Evolutionary conservation across 1,140 invertebrate genomes (phyloP).

Genomic region (Dendrolimus punctatus): DNA sequence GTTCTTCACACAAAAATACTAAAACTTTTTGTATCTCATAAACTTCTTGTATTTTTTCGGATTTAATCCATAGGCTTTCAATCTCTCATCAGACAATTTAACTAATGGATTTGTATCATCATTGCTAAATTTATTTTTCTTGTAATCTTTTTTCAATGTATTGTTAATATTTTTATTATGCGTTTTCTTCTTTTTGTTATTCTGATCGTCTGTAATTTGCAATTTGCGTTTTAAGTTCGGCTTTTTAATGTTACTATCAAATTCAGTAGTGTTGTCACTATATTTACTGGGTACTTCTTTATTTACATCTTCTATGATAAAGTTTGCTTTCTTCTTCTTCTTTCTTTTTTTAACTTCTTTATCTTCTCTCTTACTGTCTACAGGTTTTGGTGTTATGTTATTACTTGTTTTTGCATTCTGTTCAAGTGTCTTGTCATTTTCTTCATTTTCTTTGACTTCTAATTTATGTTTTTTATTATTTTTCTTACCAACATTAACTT

Average conservation of each 20-base stretch:
- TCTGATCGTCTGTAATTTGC: conserved; percentile 5
- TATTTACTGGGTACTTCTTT: conserved; percentile 15
- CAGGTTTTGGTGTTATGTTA: not conserved
- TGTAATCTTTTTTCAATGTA: conserved; percentile 16
- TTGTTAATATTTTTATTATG: conserved; percentile 18
- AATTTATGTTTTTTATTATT: no score
- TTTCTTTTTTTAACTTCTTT: conserved; percentile 8
- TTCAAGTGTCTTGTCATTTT: no score
- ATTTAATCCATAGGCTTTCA: conserved; percentile 93
- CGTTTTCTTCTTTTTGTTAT: conserved; percentile 5
- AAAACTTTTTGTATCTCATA: conserved; percentile 70
- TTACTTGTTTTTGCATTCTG: no score
- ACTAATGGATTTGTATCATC: conserved; percentile 47
- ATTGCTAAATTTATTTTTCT: conserved; percentile 32
- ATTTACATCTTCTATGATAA: conserved; percentile 14
- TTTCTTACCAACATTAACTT: no score
- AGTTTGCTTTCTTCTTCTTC: conserved; percentile 20
- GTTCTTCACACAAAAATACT: conserved; percentile 1
- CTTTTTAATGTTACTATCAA: conserved; percentile 19
- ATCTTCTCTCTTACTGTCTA: conserved; percentile 3
- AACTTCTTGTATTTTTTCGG: conserved; percentile 84
- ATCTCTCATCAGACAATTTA: conserved; percentile 80
- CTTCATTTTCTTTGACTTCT: conserved; percentile 2
- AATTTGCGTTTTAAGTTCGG: conserved; percentile 19
- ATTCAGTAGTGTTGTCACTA: not conserved